Conservation (phyloP, 2,797 vertebrate species). For the Gorsachius magnificus region DNA sequence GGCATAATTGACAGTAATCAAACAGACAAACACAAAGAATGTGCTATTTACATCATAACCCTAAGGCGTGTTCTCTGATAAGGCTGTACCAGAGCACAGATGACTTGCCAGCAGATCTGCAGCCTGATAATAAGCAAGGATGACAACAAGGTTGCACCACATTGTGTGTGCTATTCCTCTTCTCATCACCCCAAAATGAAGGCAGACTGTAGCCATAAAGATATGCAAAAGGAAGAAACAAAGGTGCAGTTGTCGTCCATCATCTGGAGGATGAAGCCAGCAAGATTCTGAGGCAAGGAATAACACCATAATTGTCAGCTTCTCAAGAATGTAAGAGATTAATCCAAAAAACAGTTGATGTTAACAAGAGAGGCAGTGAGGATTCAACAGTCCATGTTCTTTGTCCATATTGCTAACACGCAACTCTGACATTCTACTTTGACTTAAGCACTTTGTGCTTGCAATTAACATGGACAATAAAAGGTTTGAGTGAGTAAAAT, state of each 20-base stretch:
- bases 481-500: background rate
- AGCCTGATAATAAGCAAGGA: background rate
- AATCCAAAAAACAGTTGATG: background rate
- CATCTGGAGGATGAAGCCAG: background rate
- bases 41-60: background rate
- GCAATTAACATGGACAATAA: background rate
- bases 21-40: background rate
- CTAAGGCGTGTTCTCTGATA: background rate
- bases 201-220: background rate
- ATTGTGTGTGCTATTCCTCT: background rate
- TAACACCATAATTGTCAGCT: background rate
- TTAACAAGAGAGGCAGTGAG: background rate
- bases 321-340: background rate
- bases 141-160: background rate
- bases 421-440: background rate
- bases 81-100: background rate
- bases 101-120: background rate
- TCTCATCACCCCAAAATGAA: background rate
- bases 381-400: background rate
- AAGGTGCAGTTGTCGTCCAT: background rate
- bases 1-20: background rate
- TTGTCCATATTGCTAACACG: background rate
- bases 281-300: background rate
- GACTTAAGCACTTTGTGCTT: background rate
- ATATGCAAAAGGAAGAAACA: background rate